A percentile compares a stretch with the other conserved stretches of the same genome.
phyloP scores from a whole-genome alignment of 1,140 invertebrate genomes.

The Contarinia nasturtii region DNA sequence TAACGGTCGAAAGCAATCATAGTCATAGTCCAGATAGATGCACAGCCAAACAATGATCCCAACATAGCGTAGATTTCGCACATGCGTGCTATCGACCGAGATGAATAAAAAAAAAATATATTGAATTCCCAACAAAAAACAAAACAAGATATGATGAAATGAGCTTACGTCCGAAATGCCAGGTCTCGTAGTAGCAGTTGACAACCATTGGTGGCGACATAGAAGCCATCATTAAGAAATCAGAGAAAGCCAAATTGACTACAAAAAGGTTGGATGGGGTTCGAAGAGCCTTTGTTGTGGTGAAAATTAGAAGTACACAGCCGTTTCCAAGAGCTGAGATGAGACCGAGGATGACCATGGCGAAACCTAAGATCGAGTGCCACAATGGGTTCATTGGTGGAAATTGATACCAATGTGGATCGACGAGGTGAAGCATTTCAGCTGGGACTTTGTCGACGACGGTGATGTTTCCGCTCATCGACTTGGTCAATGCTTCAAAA shows the following conservation, averaged over 20 bases:
- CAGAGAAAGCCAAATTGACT: constrained; percentile 63
- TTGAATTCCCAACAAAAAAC: no score
- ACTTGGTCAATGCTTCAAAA: background rate
- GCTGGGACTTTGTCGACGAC: constrained; percentile 44
- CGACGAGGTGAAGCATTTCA: constrained; percentile 37
- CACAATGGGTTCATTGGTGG: constrained; percentile 42
- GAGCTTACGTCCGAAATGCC: constrained; percentile 35
- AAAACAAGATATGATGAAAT: no score
- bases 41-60: constrained; percentile 60
- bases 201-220: constrained; percentile 60
- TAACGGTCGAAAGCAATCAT: constrained; percentile 46
- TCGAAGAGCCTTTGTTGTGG: constrained; percentile 46
- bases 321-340: constrained; percentile 56
- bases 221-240: constrained; percentile 61
- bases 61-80: constrained; percentile 60
- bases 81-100: constrained; percentile 29
- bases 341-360: constrained; percentile 36
- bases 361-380: constrained; percentile 42
- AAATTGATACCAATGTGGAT: constrained; percentile 42
- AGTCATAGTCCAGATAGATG: constrained; percentile 68
- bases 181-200: constrained; percentile 61
- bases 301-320: constrained; percentile 67
- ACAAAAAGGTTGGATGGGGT: constrained; percentile 65
- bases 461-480: constrained; percentile 33
- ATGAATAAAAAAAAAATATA: constrained; percentile 19